Conservation (phyloP, 2,888 invertebrate genomes). For the Coelogynopora nodosa region DNA sequence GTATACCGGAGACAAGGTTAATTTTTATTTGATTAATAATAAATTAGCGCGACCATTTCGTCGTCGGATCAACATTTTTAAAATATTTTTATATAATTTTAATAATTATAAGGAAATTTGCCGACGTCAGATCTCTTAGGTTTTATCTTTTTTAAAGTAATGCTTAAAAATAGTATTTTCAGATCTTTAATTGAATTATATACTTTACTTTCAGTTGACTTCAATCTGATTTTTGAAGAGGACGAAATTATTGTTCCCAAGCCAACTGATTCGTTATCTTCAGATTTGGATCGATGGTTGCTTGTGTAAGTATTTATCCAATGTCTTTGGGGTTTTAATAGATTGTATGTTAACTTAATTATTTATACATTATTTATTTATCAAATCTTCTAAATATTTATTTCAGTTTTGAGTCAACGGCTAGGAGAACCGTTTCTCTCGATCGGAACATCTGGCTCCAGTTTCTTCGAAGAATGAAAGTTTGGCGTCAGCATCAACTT, state of each 20-base stretch:
- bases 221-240: background rate
- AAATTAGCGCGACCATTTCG: too few species aligned
- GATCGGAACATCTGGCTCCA: background rate
- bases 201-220: background rate
- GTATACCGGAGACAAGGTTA: too few species aligned
- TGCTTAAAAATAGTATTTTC: background rate
- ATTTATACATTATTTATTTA: too few species aligned
- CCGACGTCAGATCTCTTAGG: too few species aligned
- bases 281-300: background rate
- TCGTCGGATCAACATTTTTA: too few species aligned
- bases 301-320: background rate
- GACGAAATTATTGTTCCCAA: background rate
- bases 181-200: background rate
- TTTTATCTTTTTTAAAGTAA: too few species aligned
- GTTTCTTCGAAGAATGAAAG: constrained; percentile 25
- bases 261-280: background rate
- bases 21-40: too few species aligned
- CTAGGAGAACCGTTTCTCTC: constrained; percentile 29
- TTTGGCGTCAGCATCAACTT: background rate
- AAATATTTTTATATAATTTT: too few species aligned
- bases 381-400: too few species aligned
- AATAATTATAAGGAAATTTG: too few species aligned
- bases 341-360: background rate
- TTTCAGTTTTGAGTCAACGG: constrained; percentile 2
- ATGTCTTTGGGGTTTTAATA: background rate